phyloP scores from a whole-genome alignment of 1,140 invertebrate species.

The Drosophila orosa region DNA sequence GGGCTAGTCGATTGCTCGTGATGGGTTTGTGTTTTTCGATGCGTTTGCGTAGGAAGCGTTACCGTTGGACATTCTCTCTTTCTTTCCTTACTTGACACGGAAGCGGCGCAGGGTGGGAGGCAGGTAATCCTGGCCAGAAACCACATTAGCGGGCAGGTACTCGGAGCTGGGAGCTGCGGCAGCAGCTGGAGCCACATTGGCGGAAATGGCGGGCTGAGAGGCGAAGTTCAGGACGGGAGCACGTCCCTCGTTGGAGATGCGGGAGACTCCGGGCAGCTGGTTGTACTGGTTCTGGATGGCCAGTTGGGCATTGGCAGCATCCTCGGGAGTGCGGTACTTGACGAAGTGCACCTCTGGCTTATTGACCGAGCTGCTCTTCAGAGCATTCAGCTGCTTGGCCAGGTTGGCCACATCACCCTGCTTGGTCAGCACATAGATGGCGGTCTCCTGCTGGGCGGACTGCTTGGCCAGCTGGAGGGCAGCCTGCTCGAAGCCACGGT shows the following conservation, averaged over 20 bases:
- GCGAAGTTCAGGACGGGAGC: conserved; percentile 76
- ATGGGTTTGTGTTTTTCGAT: conserved; percentile 41
- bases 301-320: conserved; percentile 69
- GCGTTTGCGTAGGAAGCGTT: conserved; percentile 60
- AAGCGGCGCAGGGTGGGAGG: conserved; percentile 73
- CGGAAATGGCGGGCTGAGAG: conserved; percentile 30
- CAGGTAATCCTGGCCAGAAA: conserved; percentile 63
- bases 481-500: conserved; percentile 86
- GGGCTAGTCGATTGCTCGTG: conserved; percentile 45
- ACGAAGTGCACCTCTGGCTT: conserved; percentile 77
- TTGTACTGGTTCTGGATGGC: conserved; percentile 77
- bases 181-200: neutral
- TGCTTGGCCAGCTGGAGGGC: conserved; percentile 87
- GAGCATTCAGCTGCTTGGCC: conserved; percentile 66
- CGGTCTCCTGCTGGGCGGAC: conserved; percentile 85
- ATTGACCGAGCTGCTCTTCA: conserved; percentile 60
- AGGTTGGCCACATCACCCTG: conserved; percentile 82
- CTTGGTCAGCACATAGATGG: conserved; percentile 93
- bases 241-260: conserved; percentile 69
- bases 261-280: conserved; percentile 64
- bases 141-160: conserved; percentile 64
- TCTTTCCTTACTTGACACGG: conserved; percentile 59
- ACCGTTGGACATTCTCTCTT: conserved; percentile 30
- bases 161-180: conserved; percentile 32
- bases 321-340: conserved; percentile 72